Evolutionary conservation across 2,797 vertebrate species (phyloP).

Genomic region (Syngnathus rostellatus): DNA sequence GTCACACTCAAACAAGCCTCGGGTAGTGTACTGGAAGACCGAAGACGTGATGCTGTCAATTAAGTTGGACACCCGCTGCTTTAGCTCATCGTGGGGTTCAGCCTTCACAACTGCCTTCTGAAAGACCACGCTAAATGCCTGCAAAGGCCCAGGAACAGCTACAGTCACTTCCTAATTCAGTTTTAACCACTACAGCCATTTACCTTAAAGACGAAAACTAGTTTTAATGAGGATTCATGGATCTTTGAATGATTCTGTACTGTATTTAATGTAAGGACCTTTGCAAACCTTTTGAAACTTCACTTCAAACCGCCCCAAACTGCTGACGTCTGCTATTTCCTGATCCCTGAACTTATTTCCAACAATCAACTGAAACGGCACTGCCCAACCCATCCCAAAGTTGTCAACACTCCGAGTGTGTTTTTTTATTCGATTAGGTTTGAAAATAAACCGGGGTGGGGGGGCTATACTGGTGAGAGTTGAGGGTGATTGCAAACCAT

Average conservation of each 20-base stretch:
- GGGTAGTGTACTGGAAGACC: constrained; percentile 84
- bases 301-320: too few species aligned
- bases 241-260: too few species aligned
- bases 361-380: constrained; percentile 19
- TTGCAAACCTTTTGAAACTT: too few species aligned
- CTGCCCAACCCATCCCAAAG: constrained; percentile 17
- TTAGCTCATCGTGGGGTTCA: constrained; percentile 65
- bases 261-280: too few species aligned
- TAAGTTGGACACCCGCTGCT: constrained; percentile 74
- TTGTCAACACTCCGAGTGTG: constrained; percentile 36
- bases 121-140: constrained; percentile 90
- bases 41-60: constrained; percentile 89
- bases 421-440: constrained; percentile 53
- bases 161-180: background rate
- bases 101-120: constrained; percentile 84
- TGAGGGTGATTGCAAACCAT: constrained; percentile 50
- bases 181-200: constrained; percentile 1
- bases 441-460: constrained; percentile 34
- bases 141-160: constrained; percentile 13
- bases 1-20: constrained; percentile 91
- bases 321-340: background rate
- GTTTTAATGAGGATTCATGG: background rate
- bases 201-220: background rate
- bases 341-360: constrained; percentile 10
- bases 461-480: constrained; percentile 30